A percentile compares a stretch with the other conserved stretches of the same genome.
These are phyloP conservation scores for Drosophila bunnanda DNA, from an alignment of 2,888 invertebrate species.

Conservation along the genomic window DNA sequence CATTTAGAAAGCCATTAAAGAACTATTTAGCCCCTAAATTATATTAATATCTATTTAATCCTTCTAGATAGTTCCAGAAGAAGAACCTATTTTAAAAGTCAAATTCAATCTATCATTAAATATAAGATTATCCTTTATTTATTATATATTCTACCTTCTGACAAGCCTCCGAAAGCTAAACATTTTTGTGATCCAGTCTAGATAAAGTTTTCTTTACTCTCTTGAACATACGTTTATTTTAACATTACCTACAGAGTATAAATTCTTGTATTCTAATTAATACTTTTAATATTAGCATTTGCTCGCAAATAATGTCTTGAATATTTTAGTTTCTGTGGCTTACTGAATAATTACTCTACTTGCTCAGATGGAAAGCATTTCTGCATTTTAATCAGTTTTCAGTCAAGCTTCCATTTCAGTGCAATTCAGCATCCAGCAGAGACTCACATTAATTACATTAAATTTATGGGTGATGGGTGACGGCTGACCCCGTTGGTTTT, in stretches of 20 bases:
- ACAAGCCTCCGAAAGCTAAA: too few relatives aligned
- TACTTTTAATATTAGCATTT: background rate
- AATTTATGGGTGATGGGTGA: conserved; percentile 12
- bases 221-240: background rate
- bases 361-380: background rate
- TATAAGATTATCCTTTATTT: background rate
- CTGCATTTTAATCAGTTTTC: conserved; percentile 11
- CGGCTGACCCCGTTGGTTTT: background rate
- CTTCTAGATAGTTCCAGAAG: background rate
- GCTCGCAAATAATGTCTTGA: background rate
- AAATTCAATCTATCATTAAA: background rate
- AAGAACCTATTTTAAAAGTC: background rate
- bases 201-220: too few relatives aligned
- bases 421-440: conserved; percentile 7
- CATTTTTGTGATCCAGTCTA: too few relatives aligned
- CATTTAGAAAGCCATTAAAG: background rate
- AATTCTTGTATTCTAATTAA: background rate
- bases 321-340: conserved; percentile 7
- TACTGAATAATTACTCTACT: conserved; percentile 10
- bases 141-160: background rate
- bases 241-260: background rate
- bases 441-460: conserved; percentile 17
- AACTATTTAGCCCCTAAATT: background rate
- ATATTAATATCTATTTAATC: too few relatives aligned
- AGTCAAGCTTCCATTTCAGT: background rate